Evolutionary conservation across 2,797 vertebrate genomes (phyloP).

Genomic region (Amphiprion clarkii): DNA sequence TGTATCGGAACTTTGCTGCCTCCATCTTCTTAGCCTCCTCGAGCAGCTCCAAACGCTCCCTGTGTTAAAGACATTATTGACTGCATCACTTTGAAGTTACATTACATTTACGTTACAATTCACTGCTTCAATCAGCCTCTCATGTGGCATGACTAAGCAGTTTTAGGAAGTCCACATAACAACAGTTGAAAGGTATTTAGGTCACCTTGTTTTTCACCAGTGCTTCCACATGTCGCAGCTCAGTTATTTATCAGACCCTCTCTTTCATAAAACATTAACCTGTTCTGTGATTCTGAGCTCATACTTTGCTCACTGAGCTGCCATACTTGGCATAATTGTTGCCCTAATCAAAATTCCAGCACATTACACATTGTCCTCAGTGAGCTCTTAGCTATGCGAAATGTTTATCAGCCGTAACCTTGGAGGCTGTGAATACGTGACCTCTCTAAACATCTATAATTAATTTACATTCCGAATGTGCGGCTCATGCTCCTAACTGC

Average conservation of each 20-base stretch:
- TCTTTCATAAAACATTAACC: constrained; percentile 49
- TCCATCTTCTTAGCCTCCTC: constrained; percentile 99
- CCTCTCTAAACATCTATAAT: constrained; percentile 20
- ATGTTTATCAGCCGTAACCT: constrained; percentile 8
- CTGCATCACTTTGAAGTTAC: not conserved
- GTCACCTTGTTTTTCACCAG: not conserved
- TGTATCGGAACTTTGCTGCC: constrained; percentile 97
- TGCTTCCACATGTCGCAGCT: not conserved
- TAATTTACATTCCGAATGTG: constrained; percentile 32
- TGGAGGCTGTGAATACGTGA: constrained; percentile 7
- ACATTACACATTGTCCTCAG: not conserved
- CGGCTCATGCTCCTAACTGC: constrained; percentile 23
- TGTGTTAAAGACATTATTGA: constrained; percentile 57
- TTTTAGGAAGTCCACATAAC: not conserved
- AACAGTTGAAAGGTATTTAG: constrained; percentile 1
- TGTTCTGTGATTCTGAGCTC: not conserved
- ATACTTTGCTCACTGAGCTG: constrained; percentile 22
- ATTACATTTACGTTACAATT: not conserved
- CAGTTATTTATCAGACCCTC: constrained; percentile 4
- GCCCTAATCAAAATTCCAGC: constrained; percentile 37
- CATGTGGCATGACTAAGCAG: not conserved
- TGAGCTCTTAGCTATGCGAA: constrained; percentile 29
- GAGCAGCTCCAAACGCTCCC: constrained; percentile 93
- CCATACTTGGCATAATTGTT: constrained; percentile 24
- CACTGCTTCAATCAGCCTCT: not conserved